Percentiles rank a stretch among this genome's conserved stretches.
Evolutionary conservation across 2,797 vertebrate genomes (phyloP).

Genomic region (Periophthalmus magnuspinnatus): DNA sequence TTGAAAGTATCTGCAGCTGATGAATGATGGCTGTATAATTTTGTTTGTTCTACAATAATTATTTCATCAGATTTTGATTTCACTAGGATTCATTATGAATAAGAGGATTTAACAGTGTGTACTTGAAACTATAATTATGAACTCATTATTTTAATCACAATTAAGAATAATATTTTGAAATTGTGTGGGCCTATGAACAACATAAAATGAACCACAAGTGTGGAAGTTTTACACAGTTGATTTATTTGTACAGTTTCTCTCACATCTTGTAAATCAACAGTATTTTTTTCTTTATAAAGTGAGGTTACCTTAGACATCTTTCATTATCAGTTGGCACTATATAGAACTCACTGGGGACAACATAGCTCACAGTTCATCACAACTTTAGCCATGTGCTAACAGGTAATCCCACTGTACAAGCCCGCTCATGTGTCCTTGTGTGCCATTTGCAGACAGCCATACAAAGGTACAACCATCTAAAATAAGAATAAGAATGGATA

Average conservation of each 20-base stretch:
- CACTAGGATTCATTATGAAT: not conserved
- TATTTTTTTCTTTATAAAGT: too few species aligned
- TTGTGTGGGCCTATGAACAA: not conserved
- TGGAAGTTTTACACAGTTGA: too few species aligned
- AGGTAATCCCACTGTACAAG: not conserved
- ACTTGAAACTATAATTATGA: not conserved
- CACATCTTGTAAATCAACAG: too few species aligned
- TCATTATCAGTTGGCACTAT: constrained; percentile 34
- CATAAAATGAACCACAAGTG: not conserved
- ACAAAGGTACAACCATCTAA: not conserved
- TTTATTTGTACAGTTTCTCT: too few species aligned
- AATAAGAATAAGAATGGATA: too few species aligned
- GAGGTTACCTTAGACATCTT: constrained; percentile 9
- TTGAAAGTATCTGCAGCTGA: not conserved
- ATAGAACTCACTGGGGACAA: constrained; percentile 46
- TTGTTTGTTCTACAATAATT: not conserved
- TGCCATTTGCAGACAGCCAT: too few species aligned
- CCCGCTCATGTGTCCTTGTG: not conserved
- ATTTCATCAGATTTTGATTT: not conserved
- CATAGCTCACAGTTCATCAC: constrained; percentile 30
- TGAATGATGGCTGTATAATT: not conserved
- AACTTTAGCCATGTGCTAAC: constrained; percentile 39
- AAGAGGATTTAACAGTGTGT: not conserved
- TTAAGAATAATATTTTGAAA: constrained; percentile 5
- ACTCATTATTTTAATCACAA: not conserved